Evolutionary conservation across 64 coral and sea anemone species (phyloP).

Genomic region (Actinia tenebrosa): DNA sequence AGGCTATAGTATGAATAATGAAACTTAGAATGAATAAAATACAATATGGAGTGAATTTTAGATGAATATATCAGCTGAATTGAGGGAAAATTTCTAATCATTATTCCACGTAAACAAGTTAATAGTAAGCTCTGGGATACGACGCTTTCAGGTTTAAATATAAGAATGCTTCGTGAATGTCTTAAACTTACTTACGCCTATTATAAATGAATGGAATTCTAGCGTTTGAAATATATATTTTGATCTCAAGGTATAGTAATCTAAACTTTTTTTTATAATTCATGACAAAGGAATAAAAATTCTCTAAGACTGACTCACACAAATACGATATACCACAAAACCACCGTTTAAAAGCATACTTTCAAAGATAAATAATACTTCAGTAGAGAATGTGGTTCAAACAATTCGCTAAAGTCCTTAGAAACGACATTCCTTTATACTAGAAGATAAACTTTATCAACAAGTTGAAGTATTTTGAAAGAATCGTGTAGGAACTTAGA

Average conservation of each 20-base stretch:
- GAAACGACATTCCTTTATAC: not conserved
- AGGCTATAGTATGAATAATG: not conserved
- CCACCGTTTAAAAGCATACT: slow-evolving; percentile 4
- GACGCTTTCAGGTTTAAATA: not conserved
- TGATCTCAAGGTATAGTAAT: not conserved
- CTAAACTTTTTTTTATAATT: not conserved
- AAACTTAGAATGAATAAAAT: not conserved
- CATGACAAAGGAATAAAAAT: not conserved
- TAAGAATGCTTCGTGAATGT: not conserved
- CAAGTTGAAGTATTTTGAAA: not conserved
- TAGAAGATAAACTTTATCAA: not conserved
- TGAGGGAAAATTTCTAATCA: not conserved
- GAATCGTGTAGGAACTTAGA: too few relatives aligned
- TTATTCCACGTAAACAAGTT: not conserved
- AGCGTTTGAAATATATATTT: not conserved
- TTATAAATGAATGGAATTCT: not conserved
- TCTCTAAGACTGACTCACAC: too few relatives aligned
- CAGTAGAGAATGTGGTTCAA: not conserved
- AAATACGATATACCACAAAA: not conserved
- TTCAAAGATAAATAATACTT: not conserved
- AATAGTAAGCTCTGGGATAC: too few relatives aligned
- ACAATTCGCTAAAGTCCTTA: not conserved
- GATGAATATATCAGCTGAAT: not conserved
- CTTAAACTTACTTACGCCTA: not conserved
- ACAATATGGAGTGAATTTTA: not conserved